Percentiles rank a stretch among this genome's conserved stretches.
These are phyloP conservation scores for Drosophila punjabiensis DNA, from an alignment of 1,140 invertebrate species.

Conservation along the genomic window DNA sequence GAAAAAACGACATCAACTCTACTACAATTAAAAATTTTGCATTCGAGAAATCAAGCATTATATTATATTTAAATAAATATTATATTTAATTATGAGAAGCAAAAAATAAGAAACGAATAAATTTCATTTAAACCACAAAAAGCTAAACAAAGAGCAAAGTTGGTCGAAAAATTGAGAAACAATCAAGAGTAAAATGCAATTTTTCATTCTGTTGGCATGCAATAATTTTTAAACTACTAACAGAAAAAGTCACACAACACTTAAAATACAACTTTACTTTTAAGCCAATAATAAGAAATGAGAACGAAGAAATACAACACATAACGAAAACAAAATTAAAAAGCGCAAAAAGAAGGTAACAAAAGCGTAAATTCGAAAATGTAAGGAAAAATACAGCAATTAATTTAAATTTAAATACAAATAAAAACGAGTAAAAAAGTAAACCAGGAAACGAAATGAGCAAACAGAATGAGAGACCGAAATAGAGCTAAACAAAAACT, in stretches of 20 bases:
- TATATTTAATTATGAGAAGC: conserved; percentile 83
- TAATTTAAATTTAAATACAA: conserved; percentile 62
- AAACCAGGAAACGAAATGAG: conserved; percentile 58
- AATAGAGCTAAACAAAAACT: conserved; percentile 43
- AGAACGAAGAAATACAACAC: conserved; percentile 54
- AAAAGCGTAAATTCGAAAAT: conserved; percentile 47
- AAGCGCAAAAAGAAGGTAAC: conserved; percentile 59
- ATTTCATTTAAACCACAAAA: conserved; percentile 67
- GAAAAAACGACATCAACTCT: conserved; percentile 43
- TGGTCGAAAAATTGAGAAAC: conserved; percentile 46
- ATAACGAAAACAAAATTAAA: conserved; percentile 52
- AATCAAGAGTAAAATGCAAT: conserved; percentile 37
- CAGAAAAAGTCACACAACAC: conserved; percentile 49
- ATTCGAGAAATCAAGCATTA: conserved; percentile 80
- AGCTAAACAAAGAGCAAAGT: conserved; percentile 17
- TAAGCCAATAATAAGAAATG: conserved; percentile 69
- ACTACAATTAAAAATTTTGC: conserved; percentile 81
- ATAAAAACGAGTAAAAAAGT: conserved; percentile 51
- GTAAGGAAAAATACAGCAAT: conserved; percentile 72
- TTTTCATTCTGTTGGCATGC: conserved; percentile 65
- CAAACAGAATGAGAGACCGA: conserved; percentile 43
- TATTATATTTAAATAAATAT: conserved; percentile 84
- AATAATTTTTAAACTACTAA: conserved; percentile 64
- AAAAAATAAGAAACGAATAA: conserved; percentile 66
- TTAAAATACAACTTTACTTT: conserved; percentile 76